These are phyloP conservation scores for Choristoneura rosaceana DNA, from an alignment of 2,888 invertebrate genomes.

Conservation along the genomic window DNA sequence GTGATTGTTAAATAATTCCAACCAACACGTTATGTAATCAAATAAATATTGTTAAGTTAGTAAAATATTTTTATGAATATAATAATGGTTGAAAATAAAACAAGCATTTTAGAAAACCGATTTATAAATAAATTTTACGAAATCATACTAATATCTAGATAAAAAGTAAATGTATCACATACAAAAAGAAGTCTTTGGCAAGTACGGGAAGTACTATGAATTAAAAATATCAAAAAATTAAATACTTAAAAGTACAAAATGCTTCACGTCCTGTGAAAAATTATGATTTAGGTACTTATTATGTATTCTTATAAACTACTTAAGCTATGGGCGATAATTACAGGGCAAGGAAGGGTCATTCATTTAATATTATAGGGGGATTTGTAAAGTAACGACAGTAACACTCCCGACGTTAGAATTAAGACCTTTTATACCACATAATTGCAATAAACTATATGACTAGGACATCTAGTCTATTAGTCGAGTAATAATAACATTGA, in stretches of 20 bases:
- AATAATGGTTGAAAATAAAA: conserved; percentile 35
- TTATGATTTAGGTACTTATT: conserved; percentile 26
- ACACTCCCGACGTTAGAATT: neutral
- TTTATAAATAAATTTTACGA: conserved; percentile 42
- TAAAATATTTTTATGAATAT: conserved; percentile 3
- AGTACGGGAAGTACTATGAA: conserved; percentile 71
- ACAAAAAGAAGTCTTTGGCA: conserved; percentile 82
- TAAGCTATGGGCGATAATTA: conserved; percentile 49
- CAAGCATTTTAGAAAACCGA: conserved; percentile 40
- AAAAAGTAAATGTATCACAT: conserved; percentile 82
- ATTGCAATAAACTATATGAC: too few species aligned
- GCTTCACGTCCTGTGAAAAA: conserved; percentile 24
- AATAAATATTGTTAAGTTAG: too few species aligned
- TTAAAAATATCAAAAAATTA: conserved; percentile 54
- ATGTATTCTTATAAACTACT: conserved; percentile 39
- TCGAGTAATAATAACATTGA: too few species aligned
- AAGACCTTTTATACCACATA: too few species aligned
- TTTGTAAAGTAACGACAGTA: neutral
- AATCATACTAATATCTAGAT: conserved; percentile 60
- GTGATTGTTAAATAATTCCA: too few species aligned
- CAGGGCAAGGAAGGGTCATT: conserved; percentile 47
- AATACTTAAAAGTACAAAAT: conserved; percentile 33
- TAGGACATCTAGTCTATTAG: too few species aligned
- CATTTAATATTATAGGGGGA: conserved; percentile 32
- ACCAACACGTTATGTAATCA: too few species aligned